A percentile compares a stretch with the other conserved stretches of the same genome.
These are phyloP conservation scores for Ceratotherium simum DNA, from an alignment of 2,113 vertebrate species.

Conservation along the genomic window DNA sequence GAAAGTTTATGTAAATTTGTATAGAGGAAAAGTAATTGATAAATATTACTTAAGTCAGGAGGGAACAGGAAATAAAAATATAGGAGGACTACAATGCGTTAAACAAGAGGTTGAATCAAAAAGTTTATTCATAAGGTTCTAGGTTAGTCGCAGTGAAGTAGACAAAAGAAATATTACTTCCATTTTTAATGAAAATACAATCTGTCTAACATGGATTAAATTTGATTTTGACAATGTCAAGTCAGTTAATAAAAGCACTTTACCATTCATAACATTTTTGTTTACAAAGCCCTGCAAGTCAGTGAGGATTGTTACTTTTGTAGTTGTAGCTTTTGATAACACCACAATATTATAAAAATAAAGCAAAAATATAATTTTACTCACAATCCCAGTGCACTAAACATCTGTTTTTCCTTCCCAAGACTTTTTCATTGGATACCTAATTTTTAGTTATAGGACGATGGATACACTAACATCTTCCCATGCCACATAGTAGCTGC, in stretches of 20 bases:
- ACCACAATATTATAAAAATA: neutral
- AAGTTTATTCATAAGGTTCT: neutral
- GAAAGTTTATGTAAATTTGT: conserved; percentile 27
- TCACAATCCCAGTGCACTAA: neutral
- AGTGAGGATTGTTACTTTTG: neutral
- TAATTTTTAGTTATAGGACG: neutral
- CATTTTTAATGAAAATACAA: conserved; percentile 14
- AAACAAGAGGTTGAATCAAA: conserved; percentile 14
- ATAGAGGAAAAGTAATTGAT: neutral
- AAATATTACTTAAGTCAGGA: neutral
- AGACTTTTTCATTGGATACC: neutral
- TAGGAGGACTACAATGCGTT: neutral
- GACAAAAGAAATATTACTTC: neutral
- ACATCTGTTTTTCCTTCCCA: neutral
- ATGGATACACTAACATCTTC: neutral
- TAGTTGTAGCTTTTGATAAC: neutral
- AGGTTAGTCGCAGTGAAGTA: neutral
- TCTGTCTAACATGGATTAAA: neutral
- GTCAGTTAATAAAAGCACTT: conserved; percentile 21
- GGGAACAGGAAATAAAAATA: neutral
- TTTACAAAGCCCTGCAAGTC: neutral
- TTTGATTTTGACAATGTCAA: neutral
- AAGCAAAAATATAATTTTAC: neutral
- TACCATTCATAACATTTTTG: neutral
- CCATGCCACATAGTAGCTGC: neutral